Conservation (phyloP, 2,797 vertebrate genomes). For the Buphagus erythrorhynchus region DNA sequence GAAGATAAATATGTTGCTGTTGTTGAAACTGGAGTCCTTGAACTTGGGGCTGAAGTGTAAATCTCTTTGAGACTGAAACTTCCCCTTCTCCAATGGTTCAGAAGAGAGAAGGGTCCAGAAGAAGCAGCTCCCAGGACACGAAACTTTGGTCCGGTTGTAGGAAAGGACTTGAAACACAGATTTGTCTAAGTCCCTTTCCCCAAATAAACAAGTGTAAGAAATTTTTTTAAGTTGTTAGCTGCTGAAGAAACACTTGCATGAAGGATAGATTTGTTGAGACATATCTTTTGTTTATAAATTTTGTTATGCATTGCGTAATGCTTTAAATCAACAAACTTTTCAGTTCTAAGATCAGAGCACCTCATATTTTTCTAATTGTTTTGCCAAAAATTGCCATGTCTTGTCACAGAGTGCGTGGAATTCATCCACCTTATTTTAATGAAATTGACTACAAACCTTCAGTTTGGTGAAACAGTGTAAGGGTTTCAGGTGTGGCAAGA, state of each 20-base stretch:
- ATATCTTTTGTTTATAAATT: slow-evolving; percentile 78
- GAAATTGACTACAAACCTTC: slow-evolving; percentile 74
- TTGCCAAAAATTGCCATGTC: slow-evolving; percentile 92
- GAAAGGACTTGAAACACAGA: slow-evolving; percentile 63
- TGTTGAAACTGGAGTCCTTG: slow-evolving; percentile 95
- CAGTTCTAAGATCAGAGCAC: slow-evolving; percentile 78
- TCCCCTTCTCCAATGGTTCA: slow-evolving; percentile 44
- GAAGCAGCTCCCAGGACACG: slow-evolving; percentile 23
- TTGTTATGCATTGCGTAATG: slow-evolving; percentile 92
- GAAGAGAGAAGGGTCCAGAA: slow-evolving; percentile 66
- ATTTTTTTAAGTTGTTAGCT: slow-evolving; percentile 81
- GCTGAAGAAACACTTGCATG: slow-evolving; percentile 86
- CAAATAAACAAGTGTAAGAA: slow-evolving; percentile 74
- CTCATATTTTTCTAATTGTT: slow-evolving; percentile 87
- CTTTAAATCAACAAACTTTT: slow-evolving; percentile 83
- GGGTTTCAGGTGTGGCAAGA: slow-evolving; percentile 82
- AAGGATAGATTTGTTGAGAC: slow-evolving; percentile 84
- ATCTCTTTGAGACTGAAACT: slow-evolving; percentile 45
- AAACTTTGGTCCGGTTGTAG: slow-evolving; percentile 15
- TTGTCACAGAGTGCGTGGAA: slow-evolving; percentile 80
- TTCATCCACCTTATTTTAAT: slow-evolving; percentile 77
- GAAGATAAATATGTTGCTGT: slow-evolving; percentile 98
- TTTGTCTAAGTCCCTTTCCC: slow-evolving; percentile 57
- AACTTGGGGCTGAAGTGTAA: slow-evolving; percentile 98
- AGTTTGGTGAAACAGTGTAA: slow-evolving; percentile 75